Conservation (phyloP, 2,113 vertebrate species). For the Recurvirostra avosetta region DNA sequence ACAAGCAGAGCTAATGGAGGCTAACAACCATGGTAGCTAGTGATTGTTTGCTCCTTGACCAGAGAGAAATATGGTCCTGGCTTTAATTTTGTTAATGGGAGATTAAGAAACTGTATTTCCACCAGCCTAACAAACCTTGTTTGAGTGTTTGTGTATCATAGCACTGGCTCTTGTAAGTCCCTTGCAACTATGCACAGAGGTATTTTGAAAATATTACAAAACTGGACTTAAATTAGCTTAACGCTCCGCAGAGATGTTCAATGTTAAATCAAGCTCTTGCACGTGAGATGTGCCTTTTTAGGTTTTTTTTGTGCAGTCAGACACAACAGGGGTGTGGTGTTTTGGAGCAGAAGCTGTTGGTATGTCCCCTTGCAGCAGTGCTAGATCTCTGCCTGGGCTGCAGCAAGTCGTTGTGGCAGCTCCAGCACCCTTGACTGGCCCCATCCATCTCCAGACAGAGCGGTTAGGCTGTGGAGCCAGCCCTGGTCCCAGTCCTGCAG, state of each 20-base stretch:
- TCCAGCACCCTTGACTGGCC: background rate
- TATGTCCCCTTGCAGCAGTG: background rate
- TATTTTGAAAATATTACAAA: background rate
- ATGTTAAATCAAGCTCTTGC: background rate
- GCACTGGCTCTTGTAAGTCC: background rate
- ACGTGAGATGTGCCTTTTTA: background rate
- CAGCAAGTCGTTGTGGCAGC: rapidly evolving
- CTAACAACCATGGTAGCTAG: background rate
- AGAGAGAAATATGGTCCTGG: background rate
- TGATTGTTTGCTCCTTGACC: background rate
- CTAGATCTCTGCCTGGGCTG: background rate
- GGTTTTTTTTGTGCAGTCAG: background rate
- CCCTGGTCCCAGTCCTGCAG: rapidly evolving
- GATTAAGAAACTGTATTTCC: background rate
- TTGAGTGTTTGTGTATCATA: background rate
- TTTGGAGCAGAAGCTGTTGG: background rate
- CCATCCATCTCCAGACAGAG: background rate
- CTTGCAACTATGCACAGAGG: background rate
- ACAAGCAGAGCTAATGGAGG: background rate
- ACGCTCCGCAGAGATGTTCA: background rate
- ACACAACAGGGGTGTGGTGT: background rate
- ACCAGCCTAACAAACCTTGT: background rate
- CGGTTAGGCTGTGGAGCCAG: too few relatives aligned
- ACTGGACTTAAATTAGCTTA: background rate
- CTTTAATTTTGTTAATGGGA: slow-evolving; percentile 18